Conservation (phyloP, 2,888 invertebrate genomes). For the Deilephila elpenor region DNA sequence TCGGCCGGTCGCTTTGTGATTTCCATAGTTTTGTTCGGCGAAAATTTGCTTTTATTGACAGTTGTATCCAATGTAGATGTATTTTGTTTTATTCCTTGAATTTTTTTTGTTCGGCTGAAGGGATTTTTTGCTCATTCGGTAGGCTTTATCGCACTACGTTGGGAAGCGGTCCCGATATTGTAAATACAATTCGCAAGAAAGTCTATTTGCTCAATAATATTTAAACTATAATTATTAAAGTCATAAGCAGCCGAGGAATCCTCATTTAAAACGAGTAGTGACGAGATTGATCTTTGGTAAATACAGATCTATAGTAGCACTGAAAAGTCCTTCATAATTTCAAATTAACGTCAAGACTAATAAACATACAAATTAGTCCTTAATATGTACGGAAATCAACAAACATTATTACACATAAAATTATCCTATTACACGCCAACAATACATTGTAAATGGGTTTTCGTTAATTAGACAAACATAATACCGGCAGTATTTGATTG, state of each 20-base stretch:
- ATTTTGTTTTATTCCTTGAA: not conserved
- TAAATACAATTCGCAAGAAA: too few species aligned
- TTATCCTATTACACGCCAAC: conserved; percentile 10
- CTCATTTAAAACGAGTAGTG: too few species aligned
- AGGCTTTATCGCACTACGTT: too few species aligned
- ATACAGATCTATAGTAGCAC: too few species aligned
- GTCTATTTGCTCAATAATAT: too few species aligned
- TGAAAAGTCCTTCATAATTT: too few species aligned
- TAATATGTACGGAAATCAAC: not conserved
- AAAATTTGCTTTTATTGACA: not conserved
- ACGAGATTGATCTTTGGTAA: too few species aligned
- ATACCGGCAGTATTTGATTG: not conserved
- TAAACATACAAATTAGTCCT: not conserved
- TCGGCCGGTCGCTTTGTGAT: conserved; percentile 24
- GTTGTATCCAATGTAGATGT: conserved; percentile 3
- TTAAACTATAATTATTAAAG: too few species aligned
- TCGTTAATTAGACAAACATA: conserved; percentile 20
- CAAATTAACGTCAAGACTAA: too few species aligned
- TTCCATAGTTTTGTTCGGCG: conserved; percentile 8
- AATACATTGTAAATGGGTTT: conserved; percentile 15
- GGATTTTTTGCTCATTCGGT: too few species aligned
- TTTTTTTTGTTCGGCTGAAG: not conserved
- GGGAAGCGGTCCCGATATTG: too few species aligned
- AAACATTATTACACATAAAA: conserved; percentile 1
- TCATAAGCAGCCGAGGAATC: too few species aligned